A percentile compares a stretch with the other conserved stretches of the same genome.
phyloP scores from a whole-genome alignment of 2,888 invertebrate species.

The Drosophila mimica region DNA sequence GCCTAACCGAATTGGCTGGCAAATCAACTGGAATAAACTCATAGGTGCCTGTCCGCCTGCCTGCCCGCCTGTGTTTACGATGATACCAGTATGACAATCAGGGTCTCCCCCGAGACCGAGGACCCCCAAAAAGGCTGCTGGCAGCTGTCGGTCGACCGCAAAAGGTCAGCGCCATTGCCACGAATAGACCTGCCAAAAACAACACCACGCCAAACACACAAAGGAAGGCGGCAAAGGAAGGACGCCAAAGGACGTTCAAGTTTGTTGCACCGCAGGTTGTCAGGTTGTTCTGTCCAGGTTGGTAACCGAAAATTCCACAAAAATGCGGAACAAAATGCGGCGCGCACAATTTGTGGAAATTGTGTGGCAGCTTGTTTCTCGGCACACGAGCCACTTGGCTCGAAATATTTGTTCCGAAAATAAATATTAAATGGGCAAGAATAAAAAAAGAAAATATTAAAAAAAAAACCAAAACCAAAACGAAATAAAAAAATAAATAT shows the following conservation, averaged over 20 bases:
- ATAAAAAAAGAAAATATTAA: conserved; percentile 18
- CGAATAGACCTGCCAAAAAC: conserved; percentile 39
- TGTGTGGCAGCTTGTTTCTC: conserved; percentile 5
- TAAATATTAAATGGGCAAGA: conserved; percentile 60
- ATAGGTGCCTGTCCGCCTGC: background rate
- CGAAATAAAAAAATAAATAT: conserved; percentile 1
- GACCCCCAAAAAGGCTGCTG: background rate
- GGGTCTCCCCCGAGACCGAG: background rate
- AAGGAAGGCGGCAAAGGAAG: conserved; percentile 25
- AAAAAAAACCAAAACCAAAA: background rate
- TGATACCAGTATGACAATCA: conserved; percentile 13
- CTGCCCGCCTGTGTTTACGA: background rate
- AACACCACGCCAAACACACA: conserved; percentile 9
- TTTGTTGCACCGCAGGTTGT: conserved; percentile 24
- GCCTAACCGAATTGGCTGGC: conserved; percentile 33
- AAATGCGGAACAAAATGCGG: conserved; percentile 52
- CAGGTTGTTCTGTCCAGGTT: conserved; percentile 23
- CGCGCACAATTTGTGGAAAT: conserved; percentile 37
- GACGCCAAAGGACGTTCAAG: conserved; percentile 59
- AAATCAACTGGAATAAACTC: conserved; percentile 47
- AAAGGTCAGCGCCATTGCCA: conserved; percentile 63
- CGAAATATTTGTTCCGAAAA: conserved; percentile 70
- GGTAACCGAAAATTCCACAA: conserved; percentile 48
- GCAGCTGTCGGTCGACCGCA: conserved; percentile 24
- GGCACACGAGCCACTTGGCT: conserved; percentile 66